Base-by-base conservation (phyloP, 2,113 vertebrate genomes). In the Ovibos moschatus region DNA sequence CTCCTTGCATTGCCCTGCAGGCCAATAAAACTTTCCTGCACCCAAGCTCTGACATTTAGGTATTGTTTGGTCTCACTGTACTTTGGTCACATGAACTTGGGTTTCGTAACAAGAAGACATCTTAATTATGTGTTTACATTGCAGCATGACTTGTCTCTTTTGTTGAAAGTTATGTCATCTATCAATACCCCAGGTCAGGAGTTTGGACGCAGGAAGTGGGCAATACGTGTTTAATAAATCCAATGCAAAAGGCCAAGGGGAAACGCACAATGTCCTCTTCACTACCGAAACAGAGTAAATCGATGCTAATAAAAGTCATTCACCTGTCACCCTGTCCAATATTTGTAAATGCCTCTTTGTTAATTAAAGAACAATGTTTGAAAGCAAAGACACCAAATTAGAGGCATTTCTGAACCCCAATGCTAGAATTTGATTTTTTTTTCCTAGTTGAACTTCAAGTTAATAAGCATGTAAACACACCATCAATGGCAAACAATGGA, bases 401-500 rank as follows among this genome's bases (percentile, higher is more conserved):
- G 17, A 60, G 28, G 23, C 45, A 78, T 79, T 94, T 91, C 47
- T 82, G 87, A 87, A 50, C 16, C 23, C 5, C 8, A 50, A 8
- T 2, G 12, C 5, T 28, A 27, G 30, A 87, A 11, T 36, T 57
- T 33, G 30, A 81, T 45, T 28, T 67, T 94, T 36, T n/a, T 43
- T 86, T 60, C 19, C 64, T 9, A 91, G 17, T 90, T 97, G 91
- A 57, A 91, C 6, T 30, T 96, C 64, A 78, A 47, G 79, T 64
- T 96, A 93, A 89, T 62, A 94, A 87, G 74, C 55, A 40, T 21
- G 55, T 97, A 97, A 95, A 57, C 2, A 60, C 92, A 27, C 4
- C 0, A 36, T 43, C 89, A 92, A 53, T 40, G 36, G 91, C 40
- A 13, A 85, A 15, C 30, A 51, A 45, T 27, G 1, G 15, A 36